These are phyloP conservation scores for Norana najaformis DNA, from an alignment of 2,888 invertebrate genomes.

Conservation along the genomic window DNA sequence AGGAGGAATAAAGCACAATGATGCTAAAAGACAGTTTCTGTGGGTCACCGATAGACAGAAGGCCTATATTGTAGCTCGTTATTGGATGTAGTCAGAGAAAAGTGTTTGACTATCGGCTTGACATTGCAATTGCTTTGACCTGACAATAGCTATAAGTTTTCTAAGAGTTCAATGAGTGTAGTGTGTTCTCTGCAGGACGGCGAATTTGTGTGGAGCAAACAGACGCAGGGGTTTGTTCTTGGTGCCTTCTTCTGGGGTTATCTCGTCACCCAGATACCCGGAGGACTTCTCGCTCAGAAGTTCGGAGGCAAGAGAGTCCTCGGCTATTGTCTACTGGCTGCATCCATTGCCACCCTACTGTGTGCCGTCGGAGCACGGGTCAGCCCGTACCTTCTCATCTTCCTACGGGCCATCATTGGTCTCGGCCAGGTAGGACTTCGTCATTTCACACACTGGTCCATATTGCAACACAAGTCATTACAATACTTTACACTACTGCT, in stretches of 20 bases:
- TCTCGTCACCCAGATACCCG: constrained; percentile 58
- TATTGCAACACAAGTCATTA: neutral
- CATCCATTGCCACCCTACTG: constrained; percentile 50
- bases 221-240: constrained; percentile 55
- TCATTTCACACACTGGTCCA: neutral
- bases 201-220: constrained; percentile 55
- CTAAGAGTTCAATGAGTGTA: neutral
- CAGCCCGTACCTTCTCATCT: constrained; percentile 49
- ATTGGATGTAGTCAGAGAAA: too few species aligned
- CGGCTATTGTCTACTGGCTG: constrained; percentile 52
- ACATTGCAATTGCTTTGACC: too few species aligned
- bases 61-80: too few species aligned
- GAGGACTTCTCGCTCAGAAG: constrained; percentile 71
- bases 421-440: constrained; percentile 49
- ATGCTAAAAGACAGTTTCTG: too few species aligned
- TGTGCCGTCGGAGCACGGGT: constrained; percentile 51
- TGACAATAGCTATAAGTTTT: too few species aligned
- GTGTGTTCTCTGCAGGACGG: constrained; percentile 42
- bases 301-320: constrained; percentile 77
- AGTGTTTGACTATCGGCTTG: too few species aligned
- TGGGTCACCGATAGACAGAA: too few species aligned
- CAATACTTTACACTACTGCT: neutral
- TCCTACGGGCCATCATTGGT: constrained; percentile 50
- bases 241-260: constrained; percentile 62
- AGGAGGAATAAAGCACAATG: too few species aligned